Conservation (phyloP, 2,797 vertebrate species). For the Apodemus agrarius region DNA sequence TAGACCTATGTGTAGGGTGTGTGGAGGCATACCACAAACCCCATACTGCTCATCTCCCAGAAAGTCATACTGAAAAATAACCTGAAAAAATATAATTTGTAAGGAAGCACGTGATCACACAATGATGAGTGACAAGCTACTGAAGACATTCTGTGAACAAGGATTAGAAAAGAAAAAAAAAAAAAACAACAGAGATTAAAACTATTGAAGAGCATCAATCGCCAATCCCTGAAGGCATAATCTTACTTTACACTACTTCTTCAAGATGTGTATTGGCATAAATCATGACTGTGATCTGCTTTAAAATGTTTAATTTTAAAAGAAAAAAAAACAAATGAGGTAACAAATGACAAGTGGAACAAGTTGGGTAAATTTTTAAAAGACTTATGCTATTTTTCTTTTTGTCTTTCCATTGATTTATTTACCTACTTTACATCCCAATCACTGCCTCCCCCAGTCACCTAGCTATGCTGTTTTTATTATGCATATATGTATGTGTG, state of each 20-base stretch:
- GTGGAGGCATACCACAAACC: neutral
- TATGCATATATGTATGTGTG: neutral
- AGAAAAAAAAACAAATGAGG: neutral
- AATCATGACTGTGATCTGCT: neutral
- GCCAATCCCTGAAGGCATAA: neutral
- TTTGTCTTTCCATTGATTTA: no score
- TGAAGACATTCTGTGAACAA: no score
- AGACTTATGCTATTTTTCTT: neutral
- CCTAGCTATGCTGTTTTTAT: no score
- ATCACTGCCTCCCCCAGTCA: no score
- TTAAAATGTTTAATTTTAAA: neutral
- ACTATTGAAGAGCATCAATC: neutral
- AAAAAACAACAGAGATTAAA: neutral
- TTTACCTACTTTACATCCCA: no score
- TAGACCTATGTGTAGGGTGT: no score
- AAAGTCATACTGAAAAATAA: neutral
- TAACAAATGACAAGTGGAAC: neutral
- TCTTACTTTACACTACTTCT: no score
- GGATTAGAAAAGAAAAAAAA: neutral
- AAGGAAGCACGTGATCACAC: fast-evolving
- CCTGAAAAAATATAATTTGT: neutral
- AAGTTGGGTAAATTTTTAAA: neutral
- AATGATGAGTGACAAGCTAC: fast-evolving
- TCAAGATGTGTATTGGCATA: neutral
- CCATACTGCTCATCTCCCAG: neutral